These are phyloP conservation scores for Esox masquinongy DNA, from an alignment of 2,797 vertebrate species.

Conservation along the genomic window DNA sequence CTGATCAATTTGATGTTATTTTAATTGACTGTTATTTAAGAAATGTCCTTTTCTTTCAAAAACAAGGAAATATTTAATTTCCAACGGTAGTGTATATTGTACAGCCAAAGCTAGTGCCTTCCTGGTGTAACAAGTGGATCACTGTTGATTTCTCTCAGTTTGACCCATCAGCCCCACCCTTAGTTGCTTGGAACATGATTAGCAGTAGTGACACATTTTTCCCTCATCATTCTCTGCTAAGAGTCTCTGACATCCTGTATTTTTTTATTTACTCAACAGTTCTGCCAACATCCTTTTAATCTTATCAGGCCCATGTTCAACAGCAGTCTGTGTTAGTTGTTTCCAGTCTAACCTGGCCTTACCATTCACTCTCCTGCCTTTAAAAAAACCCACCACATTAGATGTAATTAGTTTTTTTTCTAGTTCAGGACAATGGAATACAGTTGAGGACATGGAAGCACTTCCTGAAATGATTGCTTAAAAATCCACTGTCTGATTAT, in stretches of 20 bases:
- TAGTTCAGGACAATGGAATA: background rate
- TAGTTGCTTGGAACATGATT: background rate
- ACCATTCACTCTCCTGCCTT: background rate
- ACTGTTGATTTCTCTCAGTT: background rate
- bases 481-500: background rate
- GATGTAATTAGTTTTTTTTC: background rate
- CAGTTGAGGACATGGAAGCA: background rate
- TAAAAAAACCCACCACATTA: too few relatives aligned
- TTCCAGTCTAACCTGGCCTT: background rate
- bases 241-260: background rate
- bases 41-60: too few relatives aligned
- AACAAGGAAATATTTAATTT: too few relatives aligned
- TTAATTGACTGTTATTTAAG: too few relatives aligned
- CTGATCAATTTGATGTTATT: too few relatives aligned
- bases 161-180: background rate
- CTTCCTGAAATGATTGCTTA: background rate
- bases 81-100: too few relatives aligned
- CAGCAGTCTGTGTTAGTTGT: background rate
- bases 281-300: background rate
- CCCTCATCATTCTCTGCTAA: too few relatives aligned
- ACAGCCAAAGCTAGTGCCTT: too few relatives aligned
- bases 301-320: background rate
- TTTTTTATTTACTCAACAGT: background rate
- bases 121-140: too few relatives aligned
- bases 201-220: background rate